Conservation (phyloP, 1,140 invertebrate genomes). For the Lineus longissimus region DNA sequence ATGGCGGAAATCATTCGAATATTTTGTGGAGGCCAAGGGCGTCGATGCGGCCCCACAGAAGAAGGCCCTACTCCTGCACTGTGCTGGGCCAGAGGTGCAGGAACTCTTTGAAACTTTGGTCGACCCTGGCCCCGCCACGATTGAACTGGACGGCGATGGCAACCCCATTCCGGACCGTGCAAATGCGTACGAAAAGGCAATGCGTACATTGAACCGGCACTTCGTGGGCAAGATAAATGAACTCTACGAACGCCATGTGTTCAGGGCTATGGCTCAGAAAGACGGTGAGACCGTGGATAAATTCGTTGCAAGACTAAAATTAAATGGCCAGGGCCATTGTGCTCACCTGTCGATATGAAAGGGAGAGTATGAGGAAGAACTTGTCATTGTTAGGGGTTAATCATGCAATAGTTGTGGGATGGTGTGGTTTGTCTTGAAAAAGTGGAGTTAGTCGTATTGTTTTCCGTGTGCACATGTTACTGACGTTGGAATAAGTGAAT, state of each 20-base stretch:
- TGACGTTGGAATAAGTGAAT: too few relatives aligned
- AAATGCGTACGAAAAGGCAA: not conserved
- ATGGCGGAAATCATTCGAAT: not conserved
- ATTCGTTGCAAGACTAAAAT: not conserved
- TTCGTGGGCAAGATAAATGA: not conserved
- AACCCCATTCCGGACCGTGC: too few relatives aligned
- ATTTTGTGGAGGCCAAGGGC: not conserved
- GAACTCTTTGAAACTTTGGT: not conserved
- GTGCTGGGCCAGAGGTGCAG: not conserved
- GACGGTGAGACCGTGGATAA: not conserved
- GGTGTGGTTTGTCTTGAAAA: too few relatives aligned
- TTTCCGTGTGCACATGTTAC: too few relatives aligned
- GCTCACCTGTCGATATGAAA: too few relatives aligned
- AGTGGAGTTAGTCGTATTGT: too few relatives aligned
- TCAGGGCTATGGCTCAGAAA: not conserved
- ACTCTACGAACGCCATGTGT: not conserved
- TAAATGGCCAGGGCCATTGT: too few relatives aligned
- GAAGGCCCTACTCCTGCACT: not conserved
- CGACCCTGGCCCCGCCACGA: not conserved
- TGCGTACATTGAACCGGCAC: not conserved
- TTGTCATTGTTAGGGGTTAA: too few relatives aligned
- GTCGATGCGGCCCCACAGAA: not conserved
- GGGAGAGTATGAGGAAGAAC: too few relatives aligned
- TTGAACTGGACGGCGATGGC: not conserved
- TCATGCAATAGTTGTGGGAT: too few relatives aligned